These are phyloP conservation scores for Rhinopomastus cyanomelas DNA, from an alignment of 2,113 vertebrate species.

Conservation along the genomic window DNA sequence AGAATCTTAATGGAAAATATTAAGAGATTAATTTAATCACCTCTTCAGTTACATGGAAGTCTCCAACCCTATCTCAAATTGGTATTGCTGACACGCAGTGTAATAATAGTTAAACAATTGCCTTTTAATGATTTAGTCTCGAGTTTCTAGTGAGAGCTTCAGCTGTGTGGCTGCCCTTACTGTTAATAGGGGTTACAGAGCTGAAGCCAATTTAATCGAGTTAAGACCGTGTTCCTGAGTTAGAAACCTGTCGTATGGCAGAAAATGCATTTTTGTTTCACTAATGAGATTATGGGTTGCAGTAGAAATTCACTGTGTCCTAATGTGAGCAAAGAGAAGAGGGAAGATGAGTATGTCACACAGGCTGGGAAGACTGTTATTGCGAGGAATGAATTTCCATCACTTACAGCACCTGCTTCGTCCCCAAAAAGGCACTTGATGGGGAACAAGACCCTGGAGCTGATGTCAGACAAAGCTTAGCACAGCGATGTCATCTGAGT, in stretches of 20 bases:
- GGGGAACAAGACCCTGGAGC: background rate
- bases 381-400: background rate
- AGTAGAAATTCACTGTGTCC: background rate
- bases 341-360: background rate
- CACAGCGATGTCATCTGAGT: background rate
- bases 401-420: background rate
- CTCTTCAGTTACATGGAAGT: background rate
- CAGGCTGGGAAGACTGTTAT: background rate
- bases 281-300: slow-evolving; percentile 44
- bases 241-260: slow-evolving; percentile 41
- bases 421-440: background rate
- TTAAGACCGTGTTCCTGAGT: slow-evolving; percentile 32
- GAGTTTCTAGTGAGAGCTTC: slow-evolving; percentile 29
- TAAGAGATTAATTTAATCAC: background rate
- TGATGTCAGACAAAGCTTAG: background rate
- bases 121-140: slow-evolving; percentile 43
- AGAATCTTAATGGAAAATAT: background rate
- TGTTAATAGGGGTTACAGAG: slow-evolving; percentile 53
- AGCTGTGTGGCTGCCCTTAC: slow-evolving; percentile 32
- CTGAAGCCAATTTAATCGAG: slow-evolving; percentile 56
- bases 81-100: background rate
- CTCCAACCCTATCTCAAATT: background rate
- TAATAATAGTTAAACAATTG: slow-evolving; percentile 45
- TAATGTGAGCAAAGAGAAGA: background rate
- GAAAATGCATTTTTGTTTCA: slow-evolving; percentile 46